Evolutionary conservation across 1,140 invertebrate genomes (phyloP).

Genomic region (Diprion similis): DNA sequence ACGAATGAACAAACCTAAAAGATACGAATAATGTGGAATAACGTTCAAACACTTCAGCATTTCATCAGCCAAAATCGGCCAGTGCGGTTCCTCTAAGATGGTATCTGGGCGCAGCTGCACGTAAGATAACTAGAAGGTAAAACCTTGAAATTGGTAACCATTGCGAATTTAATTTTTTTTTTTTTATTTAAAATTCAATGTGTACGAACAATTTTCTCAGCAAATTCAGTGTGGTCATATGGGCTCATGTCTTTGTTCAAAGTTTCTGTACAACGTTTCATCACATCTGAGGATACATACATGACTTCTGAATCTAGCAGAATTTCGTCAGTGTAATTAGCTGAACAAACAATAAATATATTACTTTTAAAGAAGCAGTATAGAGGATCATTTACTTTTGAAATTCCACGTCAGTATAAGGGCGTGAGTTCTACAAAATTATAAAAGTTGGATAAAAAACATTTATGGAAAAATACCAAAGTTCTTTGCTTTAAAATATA

Average conservation of each 20-base stretch:
- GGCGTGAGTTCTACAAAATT: constrained; percentile 4
- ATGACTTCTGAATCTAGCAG: constrained; percentile 54
- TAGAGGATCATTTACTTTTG: constrained; percentile 3
- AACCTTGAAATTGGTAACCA: not conserved
- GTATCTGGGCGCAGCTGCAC: constrained; percentile 13
- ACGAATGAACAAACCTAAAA: constrained; percentile 36
- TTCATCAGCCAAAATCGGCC: constrained; percentile 36
- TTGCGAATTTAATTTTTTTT: constrained; percentile 7
- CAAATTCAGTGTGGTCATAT: constrained; percentile 45
- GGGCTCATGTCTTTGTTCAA: constrained; percentile 41
- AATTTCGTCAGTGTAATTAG: constrained; percentile 44
- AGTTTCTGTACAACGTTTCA: constrained; percentile 41
- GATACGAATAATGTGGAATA: constrained; percentile 30
- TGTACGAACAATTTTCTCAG: constrained; percentile 41
- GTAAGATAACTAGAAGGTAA: constrained; percentile 17
- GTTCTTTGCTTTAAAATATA: constrained; percentile 21
- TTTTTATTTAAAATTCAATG: not conserved
- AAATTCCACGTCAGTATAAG: not conserved
- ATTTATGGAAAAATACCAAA: not conserved
- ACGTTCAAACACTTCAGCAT: constrained; percentile 32
- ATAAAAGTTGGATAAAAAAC: not conserved
- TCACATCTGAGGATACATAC: constrained; percentile 44
- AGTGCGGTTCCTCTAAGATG: constrained; percentile 29
- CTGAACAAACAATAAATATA: constrained; percentile 23
- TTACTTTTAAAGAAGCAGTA: not conserved